A percentile compares a stretch with the other conserved stretches of the same genome.
phyloP scores from a whole-genome alignment of 2,797 vertebrate species.

The Danio tinwini region DNA sequence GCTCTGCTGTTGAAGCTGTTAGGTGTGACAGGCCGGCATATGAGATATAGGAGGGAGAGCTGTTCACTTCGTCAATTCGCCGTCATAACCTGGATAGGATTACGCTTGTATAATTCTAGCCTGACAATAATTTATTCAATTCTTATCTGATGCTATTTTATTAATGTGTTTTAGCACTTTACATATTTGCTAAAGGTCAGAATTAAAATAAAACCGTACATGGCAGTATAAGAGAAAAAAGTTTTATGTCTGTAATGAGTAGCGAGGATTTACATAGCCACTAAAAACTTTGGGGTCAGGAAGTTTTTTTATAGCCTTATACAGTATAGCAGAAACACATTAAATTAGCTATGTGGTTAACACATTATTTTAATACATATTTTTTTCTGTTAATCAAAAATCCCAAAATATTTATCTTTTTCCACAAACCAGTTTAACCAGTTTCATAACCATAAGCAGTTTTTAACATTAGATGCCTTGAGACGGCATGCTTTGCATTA shows the following conservation, averaged over 20 bases:
- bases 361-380: too few species aligned
- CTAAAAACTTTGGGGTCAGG: neutral
- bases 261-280: neutral
- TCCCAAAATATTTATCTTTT: neutral
- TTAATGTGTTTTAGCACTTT: constrained; percentile 7
- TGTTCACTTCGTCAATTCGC: constrained; percentile 46
- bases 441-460: neutral
- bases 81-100: constrained; percentile 53
- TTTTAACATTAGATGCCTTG: neutral
- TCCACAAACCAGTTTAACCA: neutral
- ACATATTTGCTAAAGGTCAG: neutral
- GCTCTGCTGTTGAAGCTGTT: constrained; percentile 64
- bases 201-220: neutral
- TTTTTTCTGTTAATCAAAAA: neutral
- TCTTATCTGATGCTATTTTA: neutral
- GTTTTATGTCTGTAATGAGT: neutral
- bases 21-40: constrained; percentile 48
- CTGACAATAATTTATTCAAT: constrained; percentile 19
- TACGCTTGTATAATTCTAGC: constrained; percentile 49
- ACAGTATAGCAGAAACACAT: too few species aligned
- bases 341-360: too few species aligned
- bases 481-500: too few species aligned
- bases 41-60: constrained; percentile 55
- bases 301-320: neutral
- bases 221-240: neutral